phyloP scores from a whole-genome alignment of 2,113 vertebrate genomes.

The Petrocephalus zakoni region DNA sequence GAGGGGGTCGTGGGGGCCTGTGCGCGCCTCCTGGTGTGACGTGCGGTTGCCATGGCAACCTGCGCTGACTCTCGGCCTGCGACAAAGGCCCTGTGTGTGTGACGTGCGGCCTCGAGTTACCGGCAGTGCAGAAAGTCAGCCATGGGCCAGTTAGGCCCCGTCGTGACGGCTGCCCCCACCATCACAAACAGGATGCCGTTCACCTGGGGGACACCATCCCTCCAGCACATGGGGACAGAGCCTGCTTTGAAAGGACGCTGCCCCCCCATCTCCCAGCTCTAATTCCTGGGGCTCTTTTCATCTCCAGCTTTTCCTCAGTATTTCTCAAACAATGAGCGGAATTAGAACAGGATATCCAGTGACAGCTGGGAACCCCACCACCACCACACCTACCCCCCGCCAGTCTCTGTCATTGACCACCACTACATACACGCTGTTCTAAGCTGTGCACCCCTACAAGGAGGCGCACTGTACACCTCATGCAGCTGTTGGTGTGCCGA shows the following conservation, averaged over 20 bases:
- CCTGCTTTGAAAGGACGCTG: background rate
- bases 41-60: conserved; percentile 54
- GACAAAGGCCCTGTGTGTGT: conserved; percentile 58
- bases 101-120: conserved; percentile 52
- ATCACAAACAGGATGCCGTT: background rate
- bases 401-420: background rate
- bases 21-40: conserved; percentile 25
- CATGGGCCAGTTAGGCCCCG: background rate
- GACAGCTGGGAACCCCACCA: conserved; percentile 8
- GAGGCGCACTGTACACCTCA: background rate
- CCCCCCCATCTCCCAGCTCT: background rate
- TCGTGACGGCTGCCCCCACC: background rate
- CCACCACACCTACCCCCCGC: too few species aligned
- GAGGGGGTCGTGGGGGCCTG: background rate
- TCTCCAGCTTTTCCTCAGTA: conserved; percentile 13
- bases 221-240: background rate
- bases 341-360: conserved; percentile 39
- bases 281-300: conserved; percentile 19
- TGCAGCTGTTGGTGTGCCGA: background rate
- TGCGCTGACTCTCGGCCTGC: conserved; percentile 50
- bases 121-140: conserved; percentile 40
- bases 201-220: background rate
- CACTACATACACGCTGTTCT: background rate
- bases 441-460: background rate
- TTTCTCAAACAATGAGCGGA: conserved; percentile 21